Percentiles rank a stretch among this genome's conserved stretches.
phyloP scores from a whole-genome alignment of 1,140 invertebrate species.

The Drosophila lini region DNA sequence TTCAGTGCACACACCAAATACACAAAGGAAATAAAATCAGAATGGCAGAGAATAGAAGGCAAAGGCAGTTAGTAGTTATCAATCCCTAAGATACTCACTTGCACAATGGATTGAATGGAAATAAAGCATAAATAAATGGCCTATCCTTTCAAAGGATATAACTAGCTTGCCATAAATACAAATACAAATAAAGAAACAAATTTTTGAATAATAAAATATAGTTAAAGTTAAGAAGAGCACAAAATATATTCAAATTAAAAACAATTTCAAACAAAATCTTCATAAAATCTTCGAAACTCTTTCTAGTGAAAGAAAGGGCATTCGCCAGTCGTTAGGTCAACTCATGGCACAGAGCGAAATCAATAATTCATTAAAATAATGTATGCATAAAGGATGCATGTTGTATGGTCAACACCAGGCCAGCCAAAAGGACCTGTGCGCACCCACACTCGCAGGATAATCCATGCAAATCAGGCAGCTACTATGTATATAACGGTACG shows the following conservation, averaged over 20 bases:
- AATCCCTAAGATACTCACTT: constrained; percentile 42
- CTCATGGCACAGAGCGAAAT: constrained; percentile 60
- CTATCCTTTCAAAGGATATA: neutral
- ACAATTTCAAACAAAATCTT: neutral
- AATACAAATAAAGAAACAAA: neutral
- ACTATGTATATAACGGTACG: constrained; percentile 9
- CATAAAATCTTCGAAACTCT: accelerated
- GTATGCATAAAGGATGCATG: constrained; percentile 76
- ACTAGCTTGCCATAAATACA: neutral
- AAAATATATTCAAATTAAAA: neutral
- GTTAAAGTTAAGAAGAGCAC: too few relatives aligned
- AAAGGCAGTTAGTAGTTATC: constrained; percentile 40
- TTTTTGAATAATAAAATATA: neutral
- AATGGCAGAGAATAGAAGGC: constrained; percentile 8
- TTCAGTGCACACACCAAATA: neutral
- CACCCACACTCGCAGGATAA: constrained; percentile 41
- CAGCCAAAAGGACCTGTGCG: constrained; percentile 1
- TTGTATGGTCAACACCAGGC: constrained; percentile 55
- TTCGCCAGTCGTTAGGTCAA: neutral
- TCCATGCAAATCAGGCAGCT: constrained; percentile 54
- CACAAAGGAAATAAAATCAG: constrained; percentile 28
- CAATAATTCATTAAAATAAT: constrained; percentile 82
- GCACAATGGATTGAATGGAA: constrained; percentile 46
- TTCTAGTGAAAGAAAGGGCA: neutral
- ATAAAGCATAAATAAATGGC: constrained; percentile 67